These are phyloP conservation scores for Pangasius krempfi DNA, from an alignment of 2,797 vertebrate genomes.

Conservation along the genomic window DNA sequence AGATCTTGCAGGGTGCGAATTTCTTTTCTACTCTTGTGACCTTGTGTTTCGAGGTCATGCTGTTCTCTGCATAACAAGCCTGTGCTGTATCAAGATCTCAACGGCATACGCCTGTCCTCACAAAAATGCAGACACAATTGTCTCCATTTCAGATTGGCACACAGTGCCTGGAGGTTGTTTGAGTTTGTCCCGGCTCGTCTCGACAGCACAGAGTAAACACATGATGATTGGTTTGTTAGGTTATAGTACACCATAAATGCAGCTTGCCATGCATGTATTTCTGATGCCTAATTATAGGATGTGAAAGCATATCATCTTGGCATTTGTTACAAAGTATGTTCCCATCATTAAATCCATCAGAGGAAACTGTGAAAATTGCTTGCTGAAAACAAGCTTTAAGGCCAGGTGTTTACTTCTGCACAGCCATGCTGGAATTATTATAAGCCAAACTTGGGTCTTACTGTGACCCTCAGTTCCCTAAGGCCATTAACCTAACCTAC, in stretches of 20 bases:
- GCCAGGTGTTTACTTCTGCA: conserved; percentile 28
- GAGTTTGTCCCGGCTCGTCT: conserved; percentile 28
- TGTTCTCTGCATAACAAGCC: conserved; percentile 44
- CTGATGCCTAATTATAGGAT: conserved; percentile 39
- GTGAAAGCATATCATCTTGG: conserved; percentile 26
- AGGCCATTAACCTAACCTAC: background rate
- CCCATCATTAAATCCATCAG: conserved; percentile 28
- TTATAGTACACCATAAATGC: conserved; percentile 21
- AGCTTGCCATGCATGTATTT: conserved; percentile 11
- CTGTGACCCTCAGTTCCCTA: background rate
- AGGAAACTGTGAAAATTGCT: conserved; percentile 41
- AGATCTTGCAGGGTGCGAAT: conserved; percentile 26
- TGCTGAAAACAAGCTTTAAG: background rate
- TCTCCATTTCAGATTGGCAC: conserved; percentile 16
- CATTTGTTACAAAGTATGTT: conserved; percentile 29
- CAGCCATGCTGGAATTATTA: conserved; percentile 9
- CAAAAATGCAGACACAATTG: conserved; percentile 32
- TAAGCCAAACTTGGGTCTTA: background rate
- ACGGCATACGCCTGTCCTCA: conserved; percentile 28
- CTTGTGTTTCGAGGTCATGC: conserved; percentile 37
- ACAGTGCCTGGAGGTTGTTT: conserved; percentile 22
- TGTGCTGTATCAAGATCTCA: conserved; percentile 37
- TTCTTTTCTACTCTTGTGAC: conserved; percentile 39
- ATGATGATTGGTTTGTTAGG: background rate
- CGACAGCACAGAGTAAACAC: conserved; percentile 22